phyloP scores from a whole-genome alignment of 2,797 vertebrate genomes.

The Acanthurus tractus region DNA sequence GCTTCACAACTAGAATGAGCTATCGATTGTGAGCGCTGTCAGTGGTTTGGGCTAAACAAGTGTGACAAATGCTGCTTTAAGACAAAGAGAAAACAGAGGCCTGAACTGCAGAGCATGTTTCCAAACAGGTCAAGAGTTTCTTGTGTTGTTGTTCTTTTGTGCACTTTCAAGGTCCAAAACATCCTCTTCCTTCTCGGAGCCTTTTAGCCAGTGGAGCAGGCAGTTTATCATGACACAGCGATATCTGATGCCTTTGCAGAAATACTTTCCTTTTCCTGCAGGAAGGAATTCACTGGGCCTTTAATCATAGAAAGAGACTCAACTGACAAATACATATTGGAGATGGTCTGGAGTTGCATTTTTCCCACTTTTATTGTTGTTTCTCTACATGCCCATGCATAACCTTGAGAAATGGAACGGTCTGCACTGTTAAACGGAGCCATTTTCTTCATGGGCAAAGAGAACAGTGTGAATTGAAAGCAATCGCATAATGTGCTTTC shows the following conservation, averaged over 20 bases:
- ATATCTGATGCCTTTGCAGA: conserved; percentile 88
- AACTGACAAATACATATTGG: conserved; percentile 86
- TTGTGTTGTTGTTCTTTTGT: conserved; percentile 72
- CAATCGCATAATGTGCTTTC: conserved; percentile 81
- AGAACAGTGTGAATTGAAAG: conserved; percentile 78
- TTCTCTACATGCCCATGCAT: conserved; percentile 79
- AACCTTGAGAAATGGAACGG: conserved; percentile 82
- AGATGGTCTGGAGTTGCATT: conserved; percentile 75
- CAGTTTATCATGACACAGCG: conserved; percentile 83
- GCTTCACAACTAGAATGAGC: conserved; percentile 8
- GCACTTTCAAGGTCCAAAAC: conserved; percentile 83
- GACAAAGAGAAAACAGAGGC: conserved; percentile 50
- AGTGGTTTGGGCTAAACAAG: conserved; percentile 33
- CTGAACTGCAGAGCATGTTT: conserved; percentile 26
- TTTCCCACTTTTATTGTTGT: conserved; percentile 80
- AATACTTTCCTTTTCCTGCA: conserved; percentile 82
- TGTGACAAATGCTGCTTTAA: conserved; percentile 40
- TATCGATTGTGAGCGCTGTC: conserved; percentile 28
- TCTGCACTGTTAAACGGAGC: conserved; percentile 77
- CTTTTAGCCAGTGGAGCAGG: conserved; percentile 76
- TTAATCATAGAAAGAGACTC: conserved; percentile 84
- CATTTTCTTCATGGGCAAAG: conserved; percentile 81
- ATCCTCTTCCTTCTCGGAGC: conserved; percentile 73
- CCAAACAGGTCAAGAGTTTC: conserved; percentile 72
- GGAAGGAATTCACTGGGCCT: conserved; percentile 79